phyloP scores from a whole-genome alignment of 2,113 vertebrate species.

The Lathamus discolor region DNA sequence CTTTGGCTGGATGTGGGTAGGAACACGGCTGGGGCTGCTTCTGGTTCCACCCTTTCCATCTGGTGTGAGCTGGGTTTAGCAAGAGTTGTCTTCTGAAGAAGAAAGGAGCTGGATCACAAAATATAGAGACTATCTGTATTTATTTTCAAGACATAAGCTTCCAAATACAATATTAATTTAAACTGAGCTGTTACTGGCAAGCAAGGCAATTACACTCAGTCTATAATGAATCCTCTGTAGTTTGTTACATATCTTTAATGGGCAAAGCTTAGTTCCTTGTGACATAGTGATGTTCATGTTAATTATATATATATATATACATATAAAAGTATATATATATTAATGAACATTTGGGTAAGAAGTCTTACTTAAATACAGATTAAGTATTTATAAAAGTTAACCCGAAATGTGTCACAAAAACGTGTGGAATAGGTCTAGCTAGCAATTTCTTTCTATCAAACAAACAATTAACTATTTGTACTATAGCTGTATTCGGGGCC shows the following conservation, averaged over 20 bases:
- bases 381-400: neutral
- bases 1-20: neutral
- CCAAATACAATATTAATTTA: neutral
- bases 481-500: rapidly evolving
- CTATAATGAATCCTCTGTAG: neutral
- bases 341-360: neutral
- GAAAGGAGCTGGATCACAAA: neutral
- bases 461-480: neutral
- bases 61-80: neutral
- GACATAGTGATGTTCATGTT: neutral
- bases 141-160: neutral
- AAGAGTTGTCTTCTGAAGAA: neutral
- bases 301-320: neutral
- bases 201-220: no score
- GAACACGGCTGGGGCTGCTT: neutral
- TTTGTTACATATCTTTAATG: neutral
- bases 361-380: neutral
- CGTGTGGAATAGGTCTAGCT: neutral
- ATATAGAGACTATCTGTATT: neutral
- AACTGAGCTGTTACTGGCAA: neutral
- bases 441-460: neutral
- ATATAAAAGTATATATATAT: neutral
- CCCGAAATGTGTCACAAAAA: neutral
- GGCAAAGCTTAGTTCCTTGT: neutral
- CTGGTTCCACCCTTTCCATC: neutral